These are phyloP conservation scores for Pardosa pseudoannulata DNA, from an alignment of 2,888 invertebrate species.

Conservation along the genomic window DNA sequence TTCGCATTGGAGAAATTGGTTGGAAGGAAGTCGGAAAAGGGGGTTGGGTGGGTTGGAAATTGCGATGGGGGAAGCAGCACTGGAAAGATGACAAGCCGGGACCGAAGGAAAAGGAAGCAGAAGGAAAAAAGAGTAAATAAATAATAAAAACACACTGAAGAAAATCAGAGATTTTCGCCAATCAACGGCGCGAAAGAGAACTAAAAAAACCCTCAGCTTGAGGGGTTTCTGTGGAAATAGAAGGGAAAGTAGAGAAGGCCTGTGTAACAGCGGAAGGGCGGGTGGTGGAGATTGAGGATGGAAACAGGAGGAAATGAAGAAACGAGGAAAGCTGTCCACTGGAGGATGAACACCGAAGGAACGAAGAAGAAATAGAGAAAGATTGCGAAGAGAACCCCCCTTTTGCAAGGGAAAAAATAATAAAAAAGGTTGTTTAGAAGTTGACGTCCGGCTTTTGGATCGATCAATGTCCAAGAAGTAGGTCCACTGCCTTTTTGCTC, in stretches of 20 bases:
- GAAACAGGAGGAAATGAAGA: slow-evolving; percentile 68
- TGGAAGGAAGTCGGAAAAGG: slow-evolving; percentile 57
- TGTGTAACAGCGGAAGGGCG: slow-evolving; percentile 21
- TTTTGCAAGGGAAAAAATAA: background rate
- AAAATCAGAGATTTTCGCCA: slow-evolving; percentile 72
- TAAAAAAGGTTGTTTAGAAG: slow-evolving; percentile 60
- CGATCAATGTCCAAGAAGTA: slow-evolving; percentile 40
- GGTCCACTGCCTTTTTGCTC: slow-evolving; percentile 37
- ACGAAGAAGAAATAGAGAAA: slow-evolving; percentile 68
- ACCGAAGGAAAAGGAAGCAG: slow-evolving; percentile 31
- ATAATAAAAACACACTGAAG: slow-evolving; percentile 63
- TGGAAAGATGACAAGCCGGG: slow-evolving; percentile 66
- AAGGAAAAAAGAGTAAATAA: slow-evolving; percentile 40
- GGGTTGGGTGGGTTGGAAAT: background rate
- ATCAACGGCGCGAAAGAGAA: slow-evolving; percentile 62
- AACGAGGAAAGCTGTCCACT: slow-evolving; percentile 66
- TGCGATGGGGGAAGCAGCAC: slow-evolving; percentile 21
- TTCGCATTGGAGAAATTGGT: slow-evolving; percentile 70
- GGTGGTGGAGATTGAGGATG: slow-evolving; percentile 47
- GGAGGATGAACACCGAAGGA: slow-evolving; percentile 67
- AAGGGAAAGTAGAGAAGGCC: slow-evolving; percentile 34
- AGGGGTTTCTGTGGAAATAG: slow-evolving; percentile 33
- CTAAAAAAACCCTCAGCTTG: slow-evolving; percentile 36
- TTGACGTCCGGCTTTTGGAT: slow-evolving; percentile 68
- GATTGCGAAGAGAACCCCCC: slow-evolving; percentile 56